Evolutionary conservation across 1,140 invertebrate species (phyloP).

Genomic region (Drosophila neocordata): DNA sequence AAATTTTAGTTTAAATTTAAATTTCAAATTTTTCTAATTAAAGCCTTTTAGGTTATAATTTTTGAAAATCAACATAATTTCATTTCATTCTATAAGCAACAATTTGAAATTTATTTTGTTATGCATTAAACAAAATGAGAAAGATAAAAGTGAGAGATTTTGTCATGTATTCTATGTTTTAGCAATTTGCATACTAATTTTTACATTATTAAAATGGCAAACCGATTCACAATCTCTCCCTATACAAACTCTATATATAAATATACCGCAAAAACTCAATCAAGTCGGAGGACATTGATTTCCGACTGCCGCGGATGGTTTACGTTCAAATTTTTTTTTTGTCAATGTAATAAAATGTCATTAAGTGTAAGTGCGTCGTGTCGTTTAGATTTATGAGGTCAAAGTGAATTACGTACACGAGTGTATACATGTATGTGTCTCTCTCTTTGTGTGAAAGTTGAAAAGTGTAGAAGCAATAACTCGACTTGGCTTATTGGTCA

Average conservation of each 20-base stretch:
- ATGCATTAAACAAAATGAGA: too few relatives aligned
- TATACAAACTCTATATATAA: background rate
- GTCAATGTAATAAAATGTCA: constrained; percentile 74
- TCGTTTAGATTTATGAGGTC: constrained; percentile 62
- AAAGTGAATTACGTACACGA: constrained; percentile 39
- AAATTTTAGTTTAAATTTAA: too few relatives aligned
- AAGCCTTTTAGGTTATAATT: too few relatives aligned
- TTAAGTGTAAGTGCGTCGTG: constrained; percentile 60
- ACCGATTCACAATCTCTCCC: constrained; percentile 12
- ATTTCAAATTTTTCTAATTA: too few relatives aligned
- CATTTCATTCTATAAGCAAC: too few relatives aligned
- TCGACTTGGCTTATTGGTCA: too few relatives aligned
- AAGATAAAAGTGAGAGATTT: constrained; percentile 11
- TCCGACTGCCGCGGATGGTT: constrained; percentile 25
- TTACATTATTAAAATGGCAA: constrained; percentile 49
- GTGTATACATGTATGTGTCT: background rate
- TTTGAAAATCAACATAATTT: too few relatives aligned
- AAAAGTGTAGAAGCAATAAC: too few relatives aligned
- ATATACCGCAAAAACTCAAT: constrained; percentile 1
- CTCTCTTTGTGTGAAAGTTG: constrained; percentile 12
- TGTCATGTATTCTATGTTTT: background rate
- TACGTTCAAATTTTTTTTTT: constrained; percentile 33
- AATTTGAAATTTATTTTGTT: too few relatives aligned
- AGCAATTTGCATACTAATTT: constrained; percentile 72
- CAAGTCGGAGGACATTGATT: constrained; percentile 11